Base-by-base conservation (phyloP, 2,797 vertebrate genomes). In the Chiropotes sagulatus region DNA sequence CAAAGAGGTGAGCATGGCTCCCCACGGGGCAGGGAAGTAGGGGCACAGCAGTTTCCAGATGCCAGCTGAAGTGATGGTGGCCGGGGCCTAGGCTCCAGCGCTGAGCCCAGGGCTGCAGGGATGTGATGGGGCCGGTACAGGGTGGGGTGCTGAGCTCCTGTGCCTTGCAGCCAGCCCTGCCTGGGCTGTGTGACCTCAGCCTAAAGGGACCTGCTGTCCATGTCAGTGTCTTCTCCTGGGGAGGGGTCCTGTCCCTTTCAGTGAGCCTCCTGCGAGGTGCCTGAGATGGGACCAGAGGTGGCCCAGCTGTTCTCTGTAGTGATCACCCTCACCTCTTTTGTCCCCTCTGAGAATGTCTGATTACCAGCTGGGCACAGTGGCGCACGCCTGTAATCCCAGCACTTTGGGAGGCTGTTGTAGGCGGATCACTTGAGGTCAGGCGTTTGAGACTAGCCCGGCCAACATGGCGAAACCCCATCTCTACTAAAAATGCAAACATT, bases 1-100 rank as follows among this genome's bases (percentile, higher is more conserved):
- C 67, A 99, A 99, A 81, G 98, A 99, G 99, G 99, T 99, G 98
- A 97, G 30, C 7, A 3, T 9, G 19, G 14, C 44, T 48, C 9
- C 75, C 75, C 39, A 22, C 1, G 28, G 46, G 33, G 46, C 46
- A 13, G 22, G 17, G 84, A 10, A 8, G 48, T 11, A 13, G 7
- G 26, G 76, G 39, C n/a, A 41, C 7, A 19, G 78, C 2, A 28
- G 46, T 22, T 26, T 12, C 2, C n/a, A 30, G 57, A 44, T 54
- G n/a, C 28, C 12, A 10, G 26, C 41, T 4, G 12, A 33, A 30
- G 58, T 12, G 54, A 11, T 61, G 33, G 17, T 9, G 57, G 26
- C 57, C 13, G 4, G 52, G 20, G 13, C 39, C 15, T n/a, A 30
- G 58, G 44, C 12, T 39, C 19, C 20, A 19, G 44, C 1, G 9